phyloP scores from a whole-genome alignment of 2,113 vertebrate species.

The Atherinomorus stipes region DNA sequence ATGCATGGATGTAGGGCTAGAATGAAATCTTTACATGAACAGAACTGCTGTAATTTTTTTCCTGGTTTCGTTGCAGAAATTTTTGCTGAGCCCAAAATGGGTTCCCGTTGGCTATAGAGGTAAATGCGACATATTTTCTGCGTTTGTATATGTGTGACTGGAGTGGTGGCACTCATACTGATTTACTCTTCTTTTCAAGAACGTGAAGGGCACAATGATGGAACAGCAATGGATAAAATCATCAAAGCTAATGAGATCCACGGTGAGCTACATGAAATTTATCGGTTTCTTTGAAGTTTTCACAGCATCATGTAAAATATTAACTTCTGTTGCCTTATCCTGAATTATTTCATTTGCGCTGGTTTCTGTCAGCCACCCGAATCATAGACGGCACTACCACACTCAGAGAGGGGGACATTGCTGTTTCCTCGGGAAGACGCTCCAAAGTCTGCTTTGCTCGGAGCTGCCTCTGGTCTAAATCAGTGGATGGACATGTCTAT shows the following conservation, averaged over 20 bases:
- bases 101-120: constrained; percentile 65
- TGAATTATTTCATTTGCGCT: not conserved
- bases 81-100: constrained; percentile 64
- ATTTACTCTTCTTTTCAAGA: constrained; percentile 52
- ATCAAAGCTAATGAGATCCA: constrained; percentile 78
- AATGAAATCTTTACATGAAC: not conserved
- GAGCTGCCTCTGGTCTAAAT: constrained; percentile 81
- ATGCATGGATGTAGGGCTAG: constrained; percentile 1
- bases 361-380: constrained; percentile 50
- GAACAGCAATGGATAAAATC: constrained; percentile 81
- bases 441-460: constrained; percentile 77
- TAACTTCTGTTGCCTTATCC: not conserved
- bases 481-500: constrained; percentile 80
- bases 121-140: constrained; percentile 29
- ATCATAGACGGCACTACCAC: constrained; percentile 65
- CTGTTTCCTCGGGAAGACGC: constrained; percentile 69
- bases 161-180: not conserved
- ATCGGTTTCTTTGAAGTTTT: not conserved
- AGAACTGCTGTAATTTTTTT: not conserved
- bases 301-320: not conserved
- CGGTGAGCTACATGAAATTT: constrained; percentile 52
- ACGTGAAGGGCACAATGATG: constrained; percentile 36
- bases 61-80: constrained; percentile 63
- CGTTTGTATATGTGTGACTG: not conserved
- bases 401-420: constrained; percentile 80